These are phyloP conservation scores for Sebastes jordani DNA, from an alignment of 2,797 vertebrate genomes.

Conservation along the genomic window DNA sequence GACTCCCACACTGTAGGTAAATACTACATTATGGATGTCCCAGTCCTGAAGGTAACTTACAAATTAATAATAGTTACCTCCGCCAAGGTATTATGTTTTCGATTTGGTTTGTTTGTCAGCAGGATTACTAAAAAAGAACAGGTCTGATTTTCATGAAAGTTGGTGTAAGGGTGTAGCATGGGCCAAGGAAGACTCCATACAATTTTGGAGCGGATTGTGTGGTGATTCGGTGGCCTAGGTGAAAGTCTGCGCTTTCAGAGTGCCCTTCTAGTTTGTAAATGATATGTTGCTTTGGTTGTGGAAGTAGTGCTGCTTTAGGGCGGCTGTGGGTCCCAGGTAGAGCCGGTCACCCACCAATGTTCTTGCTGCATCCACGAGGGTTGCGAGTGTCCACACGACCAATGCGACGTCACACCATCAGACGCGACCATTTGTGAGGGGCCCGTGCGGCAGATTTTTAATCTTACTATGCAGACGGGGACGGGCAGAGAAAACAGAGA, in stretches of 20 bases:
- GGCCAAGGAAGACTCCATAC: background rate
- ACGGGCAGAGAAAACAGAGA: fast-evolving
- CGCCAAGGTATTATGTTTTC: background rate
- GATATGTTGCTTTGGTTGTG: background rate
- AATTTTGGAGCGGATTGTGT: background rate
- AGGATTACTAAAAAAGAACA: background rate
- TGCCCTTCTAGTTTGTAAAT: background rate
- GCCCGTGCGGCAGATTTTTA: fast-evolving
- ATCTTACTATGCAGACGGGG: fast-evolving
- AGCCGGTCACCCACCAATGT: no score
- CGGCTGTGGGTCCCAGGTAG: no score
- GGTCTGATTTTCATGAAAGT: background rate
- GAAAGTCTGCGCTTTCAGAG: background rate
- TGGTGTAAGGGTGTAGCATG: background rate
- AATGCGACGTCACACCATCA: no score
- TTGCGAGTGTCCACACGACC: no score
- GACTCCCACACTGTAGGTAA: background rate
- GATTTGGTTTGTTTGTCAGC: background rate
- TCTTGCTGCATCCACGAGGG: no score
- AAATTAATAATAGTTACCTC: background rate
- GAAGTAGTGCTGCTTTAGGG: background rate
- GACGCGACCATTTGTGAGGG: no score
- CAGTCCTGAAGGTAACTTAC: background rate
- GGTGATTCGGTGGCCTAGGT: background rate
- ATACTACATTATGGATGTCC: background rate